Evolutionary conservation across 2,797 vertebrate species (phyloP).

Genomic region (Tapirus indicus): DNA sequence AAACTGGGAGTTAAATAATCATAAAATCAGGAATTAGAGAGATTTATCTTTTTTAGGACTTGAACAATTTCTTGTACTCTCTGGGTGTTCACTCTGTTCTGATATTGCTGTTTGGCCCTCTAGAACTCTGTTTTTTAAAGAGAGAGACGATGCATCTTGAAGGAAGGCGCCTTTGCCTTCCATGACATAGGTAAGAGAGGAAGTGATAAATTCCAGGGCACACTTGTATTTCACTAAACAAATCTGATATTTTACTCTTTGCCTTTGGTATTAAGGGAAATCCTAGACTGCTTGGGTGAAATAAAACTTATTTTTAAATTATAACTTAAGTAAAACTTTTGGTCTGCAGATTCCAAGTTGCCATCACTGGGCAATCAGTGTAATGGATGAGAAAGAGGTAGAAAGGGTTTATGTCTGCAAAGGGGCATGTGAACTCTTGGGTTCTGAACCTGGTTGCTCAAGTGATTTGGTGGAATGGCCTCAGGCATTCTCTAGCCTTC

Average conservation of each 20-base stretch:
- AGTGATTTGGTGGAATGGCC: constrained; percentile 67
- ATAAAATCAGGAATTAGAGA: constrained; percentile 11
- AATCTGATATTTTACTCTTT: background rate
- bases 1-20: constrained; percentile 54
- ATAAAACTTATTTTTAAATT: constrained; percentile 15
- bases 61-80: background rate
- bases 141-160: background rate
- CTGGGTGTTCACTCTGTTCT: background rate
- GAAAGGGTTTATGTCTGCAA: constrained; percentile 36
- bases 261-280: constrained; percentile 39
- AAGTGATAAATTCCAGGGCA: constrained; percentile 42
- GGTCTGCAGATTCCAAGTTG: background rate
- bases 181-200: constrained; percentile 1
- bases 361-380: background rate
- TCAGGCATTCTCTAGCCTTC: constrained; percentile 68
- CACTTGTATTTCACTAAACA: constrained; percentile 3
- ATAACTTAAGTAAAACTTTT: constrained; percentile 31
- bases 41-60: constrained; percentile 10
- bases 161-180: background rate
- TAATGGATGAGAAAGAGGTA: background rate
- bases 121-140: background rate
- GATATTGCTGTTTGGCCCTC: background rate
- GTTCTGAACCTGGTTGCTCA: constrained; percentile 28
- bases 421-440: background rate
- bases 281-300: background rate